These are phyloP conservation scores for Apotomis betuletana DNA, from an alignment of 2,888 invertebrate species.

Conservation along the genomic window DNA sequence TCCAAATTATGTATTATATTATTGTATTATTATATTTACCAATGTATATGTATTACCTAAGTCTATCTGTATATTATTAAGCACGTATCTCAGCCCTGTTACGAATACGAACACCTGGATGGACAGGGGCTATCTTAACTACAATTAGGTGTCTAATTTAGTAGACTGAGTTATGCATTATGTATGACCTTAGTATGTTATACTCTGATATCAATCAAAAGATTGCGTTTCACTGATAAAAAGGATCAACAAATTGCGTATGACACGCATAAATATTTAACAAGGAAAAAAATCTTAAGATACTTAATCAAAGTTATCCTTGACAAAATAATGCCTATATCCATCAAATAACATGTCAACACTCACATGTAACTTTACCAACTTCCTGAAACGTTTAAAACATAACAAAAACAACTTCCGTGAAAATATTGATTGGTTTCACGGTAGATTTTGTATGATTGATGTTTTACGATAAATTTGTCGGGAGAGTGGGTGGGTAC, in stretches of 20 bases:
- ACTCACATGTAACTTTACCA: constrained; percentile 6
- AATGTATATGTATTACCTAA: too few relatives aligned
- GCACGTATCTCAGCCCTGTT: too few relatives aligned
- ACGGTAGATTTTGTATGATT: constrained; percentile 27
- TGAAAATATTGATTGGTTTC: constrained; percentile 32
- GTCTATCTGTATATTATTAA: too few relatives aligned
- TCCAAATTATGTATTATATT: too few relatives aligned
- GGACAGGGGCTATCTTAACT: too few relatives aligned
- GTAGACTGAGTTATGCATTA: too few relatives aligned
- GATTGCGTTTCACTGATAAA: neutral
- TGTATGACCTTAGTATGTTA: too few relatives aligned
- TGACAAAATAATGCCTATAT: constrained; percentile 22
- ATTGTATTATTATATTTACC: too few relatives aligned
- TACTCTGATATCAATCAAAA: too few relatives aligned
- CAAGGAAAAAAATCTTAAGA: neutral
- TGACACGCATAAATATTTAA: neutral
- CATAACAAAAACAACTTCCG: constrained; percentile 25
- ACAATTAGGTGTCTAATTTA: too few relatives aligned
- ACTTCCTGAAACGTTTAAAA: constrained; percentile 32
- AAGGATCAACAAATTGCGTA: too few relatives aligned
- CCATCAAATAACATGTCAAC: constrained; percentile 28
- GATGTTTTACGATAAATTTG: constrained; percentile 6
- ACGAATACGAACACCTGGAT: too few relatives aligned
- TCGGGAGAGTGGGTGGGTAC: neutral
- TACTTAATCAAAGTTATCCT: constrained; percentile 13